These are phyloP conservation scores for Amniataba percoides DNA, from an alignment of 2,797 vertebrate genomes.

Conservation along the genomic window DNA sequence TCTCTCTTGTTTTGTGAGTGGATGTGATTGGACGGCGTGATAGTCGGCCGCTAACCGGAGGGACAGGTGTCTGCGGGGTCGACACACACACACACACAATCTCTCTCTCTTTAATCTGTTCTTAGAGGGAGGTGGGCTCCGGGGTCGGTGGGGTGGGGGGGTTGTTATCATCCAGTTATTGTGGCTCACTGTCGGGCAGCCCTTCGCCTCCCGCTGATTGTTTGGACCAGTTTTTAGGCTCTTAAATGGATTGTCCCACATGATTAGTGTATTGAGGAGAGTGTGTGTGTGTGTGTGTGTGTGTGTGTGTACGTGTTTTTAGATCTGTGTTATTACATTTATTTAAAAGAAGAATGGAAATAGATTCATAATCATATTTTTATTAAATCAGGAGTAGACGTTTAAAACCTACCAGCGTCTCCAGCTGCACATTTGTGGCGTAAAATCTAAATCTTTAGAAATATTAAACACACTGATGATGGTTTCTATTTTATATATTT, in stretches of 20 bases:
- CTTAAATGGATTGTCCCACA: conserved; percentile 68
- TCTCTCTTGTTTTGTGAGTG: background rate
- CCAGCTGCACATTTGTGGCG: background rate
- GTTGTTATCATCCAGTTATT: conserved; percentile 53
- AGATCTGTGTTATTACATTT: background rate
- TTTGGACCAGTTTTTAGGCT: conserved; percentile 64
- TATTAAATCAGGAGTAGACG: background rate
- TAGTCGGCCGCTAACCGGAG: conserved; percentile 32
- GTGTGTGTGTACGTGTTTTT: background rate
- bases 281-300: conserved; percentile 15
- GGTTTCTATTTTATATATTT: too few relatives aligned
- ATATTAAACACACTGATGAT: too few relatives aligned
- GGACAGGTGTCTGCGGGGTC: conserved; percentile 60
- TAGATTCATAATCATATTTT: background rate
- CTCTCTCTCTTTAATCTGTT: conserved; percentile 60
- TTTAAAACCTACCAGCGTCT: background rate
- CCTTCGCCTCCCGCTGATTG: conserved; percentile 58
- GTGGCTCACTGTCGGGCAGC: conserved; percentile 40
- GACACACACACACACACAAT: conserved; percentile 17
- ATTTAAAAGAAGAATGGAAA: background rate
- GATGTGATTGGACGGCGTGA: conserved; percentile 51
- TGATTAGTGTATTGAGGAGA: conserved; percentile 54
- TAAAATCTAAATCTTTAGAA: too few relatives aligned
- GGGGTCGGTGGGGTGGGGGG: background rate
- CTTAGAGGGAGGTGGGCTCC: conserved; percentile 6